Conservation (phyloP, 2,888 invertebrate species). For the Danaus chrysippus region DNA sequence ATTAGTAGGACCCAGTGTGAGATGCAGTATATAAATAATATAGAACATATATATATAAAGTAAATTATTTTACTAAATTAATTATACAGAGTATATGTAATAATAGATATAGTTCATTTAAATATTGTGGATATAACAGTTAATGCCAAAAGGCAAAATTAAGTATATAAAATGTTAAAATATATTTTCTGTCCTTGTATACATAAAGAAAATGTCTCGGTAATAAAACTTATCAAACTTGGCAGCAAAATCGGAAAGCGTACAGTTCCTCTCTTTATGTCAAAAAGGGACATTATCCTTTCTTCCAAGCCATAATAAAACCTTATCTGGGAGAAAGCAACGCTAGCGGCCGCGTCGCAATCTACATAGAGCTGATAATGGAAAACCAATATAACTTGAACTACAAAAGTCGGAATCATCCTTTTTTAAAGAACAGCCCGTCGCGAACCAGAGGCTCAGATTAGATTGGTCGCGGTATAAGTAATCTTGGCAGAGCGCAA, state of each 20-base stretch:
- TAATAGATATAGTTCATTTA: background rate
- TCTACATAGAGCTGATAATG: constrained; percentile 78
- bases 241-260: constrained; percentile 56
- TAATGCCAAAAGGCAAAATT: too few species aligned
- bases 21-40: background rate
- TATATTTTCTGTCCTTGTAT: constrained; percentile 9
- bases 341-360: constrained; percentile 61
- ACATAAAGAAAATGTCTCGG: constrained; percentile 37
- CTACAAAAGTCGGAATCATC: constrained; percentile 44
- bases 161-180: too few species aligned
- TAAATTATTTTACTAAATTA: background rate
- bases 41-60: background rate
- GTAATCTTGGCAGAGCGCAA: constrained; percentile 74
- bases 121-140: background rate
- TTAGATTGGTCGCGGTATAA: constrained; percentile 61
- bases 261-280: constrained; percentile 62
- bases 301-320: constrained; percentile 69
- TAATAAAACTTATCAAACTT: constrained; percentile 57
- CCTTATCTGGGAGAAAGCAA: constrained; percentile 74
- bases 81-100: background rate
- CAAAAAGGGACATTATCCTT: constrained; percentile 76
- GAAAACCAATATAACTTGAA: constrained; percentile 52
- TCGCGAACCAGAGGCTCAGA: constrained; percentile 60
- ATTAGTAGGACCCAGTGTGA: constrained; percentile 23
- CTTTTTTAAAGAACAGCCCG: constrained; percentile 36